Evolutionary conservation across 2,113 vertebrate genomes (phyloP).

Genomic region (Larimichthys polyactis): DNA sequence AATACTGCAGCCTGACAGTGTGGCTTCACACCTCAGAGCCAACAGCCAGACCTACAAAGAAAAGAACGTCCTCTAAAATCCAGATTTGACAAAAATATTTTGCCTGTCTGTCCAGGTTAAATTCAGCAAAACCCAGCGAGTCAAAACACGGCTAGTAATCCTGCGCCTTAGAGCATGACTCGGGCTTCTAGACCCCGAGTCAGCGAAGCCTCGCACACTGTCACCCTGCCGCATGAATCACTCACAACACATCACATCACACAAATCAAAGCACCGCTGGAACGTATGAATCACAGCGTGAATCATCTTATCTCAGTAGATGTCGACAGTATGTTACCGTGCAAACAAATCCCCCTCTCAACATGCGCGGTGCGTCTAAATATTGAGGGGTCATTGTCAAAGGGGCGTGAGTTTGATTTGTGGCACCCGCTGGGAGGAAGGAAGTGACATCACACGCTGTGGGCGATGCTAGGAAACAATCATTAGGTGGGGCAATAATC

Average conservation of each 20-base stretch:
- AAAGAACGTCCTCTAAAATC: slow-evolving; percentile 9
- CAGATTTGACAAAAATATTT: slow-evolving; percentile 14
- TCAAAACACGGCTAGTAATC: slow-evolving; percentile 45
- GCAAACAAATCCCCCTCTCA: slow-evolving; percentile 50
- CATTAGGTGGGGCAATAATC: neutral
- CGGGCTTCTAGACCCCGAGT: slow-evolving; percentile 26
- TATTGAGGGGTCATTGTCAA: slow-evolving; percentile 12
- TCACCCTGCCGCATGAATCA: slow-evolving; percentile 52
- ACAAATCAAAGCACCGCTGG: slow-evolving; percentile 30
- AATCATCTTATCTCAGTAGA: slow-evolving; percentile 51
- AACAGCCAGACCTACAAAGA: neutral
- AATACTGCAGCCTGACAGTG: slow-evolving; percentile 35
- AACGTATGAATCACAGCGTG: slow-evolving; percentile 38
- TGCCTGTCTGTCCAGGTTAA: slow-evolving; percentile 6
- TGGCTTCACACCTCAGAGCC: slow-evolving; percentile 11
- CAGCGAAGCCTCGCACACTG: slow-evolving; percentile 29
- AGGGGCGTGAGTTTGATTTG: slow-evolving; percentile 31
- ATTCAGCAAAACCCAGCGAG: slow-evolving; percentile 21
- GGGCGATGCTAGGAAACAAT: neutral
- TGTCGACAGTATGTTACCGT: slow-evolving; percentile 38
- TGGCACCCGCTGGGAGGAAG: neutral
- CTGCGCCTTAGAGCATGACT: slow-evolving; percentile 24
- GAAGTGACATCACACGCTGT: slow-evolving; percentile 3
- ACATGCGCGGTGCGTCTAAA: slow-evolving; percentile 36
- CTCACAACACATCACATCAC: slow-evolving; percentile 43